Evolutionary conservation across 2,797 vertebrate genomes (phyloP), one percentile per base, ranked within the genome.

Genomic region (Dryobates pubescens): DNA sequence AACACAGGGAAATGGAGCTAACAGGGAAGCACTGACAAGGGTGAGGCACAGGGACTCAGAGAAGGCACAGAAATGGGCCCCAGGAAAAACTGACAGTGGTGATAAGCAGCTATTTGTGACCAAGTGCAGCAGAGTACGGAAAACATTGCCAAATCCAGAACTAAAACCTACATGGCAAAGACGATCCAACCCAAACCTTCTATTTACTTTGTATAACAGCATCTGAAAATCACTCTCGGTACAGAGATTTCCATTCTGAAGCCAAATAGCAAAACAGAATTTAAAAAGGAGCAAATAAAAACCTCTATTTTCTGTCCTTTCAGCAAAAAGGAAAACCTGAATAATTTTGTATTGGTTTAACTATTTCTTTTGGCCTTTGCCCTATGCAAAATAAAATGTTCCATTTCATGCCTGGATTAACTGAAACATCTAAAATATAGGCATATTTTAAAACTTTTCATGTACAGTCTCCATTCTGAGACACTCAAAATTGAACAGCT

Each of bases 351-450:
- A 87, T 78, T 69, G 85, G 84, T 53, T 78, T 76, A 54, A 68
- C 43, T 94, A 86, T 88, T 96, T 93, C 72, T 92, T 75, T 92
- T 94, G 95, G 94, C 90, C 90, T 94, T 95, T 94, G 78, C 75
- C 77, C 68, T 88, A 0, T 26, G 63, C 53, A 93, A 92, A 95
- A 94, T 30, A 83, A 91, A 93, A 88, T 5, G 67, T 78, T 86
- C 80, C 30, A 29, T 41, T 89, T 91, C 74, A 61, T 41, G 79
- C 49, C 73, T 29, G 73, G 53, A 81, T 88, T 92, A 86, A 83
- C 26, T 36, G 87, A 81, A 95, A 67, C 73, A 81, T 88, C 82
- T 83, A 7, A 10, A 93, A 73, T 5, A 13, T 17, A 76, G 75
- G 22, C 34, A 17, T 29, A 81, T 81, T 93, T 86, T 69, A 69